Conservation (phyloP, 2,888 invertebrate species). For the Hedychridium roseum region DNA sequence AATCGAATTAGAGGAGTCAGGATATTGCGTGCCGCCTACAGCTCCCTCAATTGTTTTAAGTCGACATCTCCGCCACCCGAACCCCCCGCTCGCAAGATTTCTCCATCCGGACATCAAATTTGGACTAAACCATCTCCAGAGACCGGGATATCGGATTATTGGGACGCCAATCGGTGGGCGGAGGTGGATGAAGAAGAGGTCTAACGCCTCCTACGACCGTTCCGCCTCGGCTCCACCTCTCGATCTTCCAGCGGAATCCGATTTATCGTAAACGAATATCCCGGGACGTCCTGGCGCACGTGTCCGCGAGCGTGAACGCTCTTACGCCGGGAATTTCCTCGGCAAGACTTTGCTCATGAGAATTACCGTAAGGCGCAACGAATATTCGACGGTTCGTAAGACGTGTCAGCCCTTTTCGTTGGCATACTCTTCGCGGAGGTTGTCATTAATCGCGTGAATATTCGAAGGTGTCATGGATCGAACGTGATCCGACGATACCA, state of each 20-base stretch:
- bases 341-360: no score
- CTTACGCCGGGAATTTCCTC: slow-evolving; percentile 3
- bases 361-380: no score
- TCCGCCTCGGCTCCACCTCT: slow-evolving; percentile 8
- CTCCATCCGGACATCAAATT: slow-evolving; percentile 60
- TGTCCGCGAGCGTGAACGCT: slow-evolving; percentile 6
- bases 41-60: slow-evolving; percentile 60
- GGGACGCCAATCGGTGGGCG: no score
- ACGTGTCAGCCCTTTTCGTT: no score
- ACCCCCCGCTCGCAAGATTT: slow-evolving; percentile 26
- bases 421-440: no score
- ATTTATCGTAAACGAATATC: slow-evolving; percentile 32
- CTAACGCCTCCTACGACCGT: no score
- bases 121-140: slow-evolving; percentile 60
- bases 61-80: slow-evolving; percentile 61
- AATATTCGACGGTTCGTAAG: no score
- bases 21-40: slow-evolving; percentile 61
- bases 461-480: no score
- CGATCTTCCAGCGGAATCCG: slow-evolving; percentile 26
- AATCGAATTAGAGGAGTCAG: slow-evolving; percentile 63
- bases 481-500: neutral
- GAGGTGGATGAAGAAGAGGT: slow-evolving; percentile 29
- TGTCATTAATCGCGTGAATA: no score
- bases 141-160: slow-evolving; percentile 56
- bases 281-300: neutral